phyloP scores from a whole-genome alignment of 2,797 vertebrate species.

The Scarus forsteni region DNA sequence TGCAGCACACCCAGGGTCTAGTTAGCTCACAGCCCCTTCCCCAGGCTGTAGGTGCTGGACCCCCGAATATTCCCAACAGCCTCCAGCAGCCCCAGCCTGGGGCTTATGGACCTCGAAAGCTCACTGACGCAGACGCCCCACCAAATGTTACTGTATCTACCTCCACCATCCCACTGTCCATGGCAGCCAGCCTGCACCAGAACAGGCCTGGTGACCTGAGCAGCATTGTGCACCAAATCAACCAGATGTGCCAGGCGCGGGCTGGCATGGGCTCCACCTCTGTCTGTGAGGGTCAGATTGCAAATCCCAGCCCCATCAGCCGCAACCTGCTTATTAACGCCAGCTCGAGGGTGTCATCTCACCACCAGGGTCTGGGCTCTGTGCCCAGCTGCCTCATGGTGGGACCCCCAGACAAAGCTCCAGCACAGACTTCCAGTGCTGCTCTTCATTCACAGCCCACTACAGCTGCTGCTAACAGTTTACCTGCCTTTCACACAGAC shows the following conservation, averaged over 20 bases:
- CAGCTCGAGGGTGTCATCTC: constrained; percentile 94
- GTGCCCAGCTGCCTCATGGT: constrained; percentile 90
- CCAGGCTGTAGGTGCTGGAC: constrained; percentile 66
- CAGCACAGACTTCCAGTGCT: constrained; percentile 48
- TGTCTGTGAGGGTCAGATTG: constrained; percentile 86
- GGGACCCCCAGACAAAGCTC: constrained; percentile 71
- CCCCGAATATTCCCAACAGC: constrained; percentile 53
- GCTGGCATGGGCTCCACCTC: constrained; percentile 87
- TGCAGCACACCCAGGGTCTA: constrained; percentile 86
- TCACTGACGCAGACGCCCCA: constrained; percentile 84
- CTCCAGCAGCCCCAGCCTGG: constrained; percentile 63
- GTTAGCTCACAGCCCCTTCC: constrained; percentile 70
- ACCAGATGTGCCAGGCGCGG: constrained; percentile 97
- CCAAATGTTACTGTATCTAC: constrained; percentile 92
- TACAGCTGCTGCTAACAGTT: constrained; percentile 84
- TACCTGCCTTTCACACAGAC: constrained; percentile 88
- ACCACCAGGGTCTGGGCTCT: constrained; percentile 80
- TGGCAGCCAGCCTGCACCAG: constrained; percentile 89
- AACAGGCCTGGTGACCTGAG: constrained; percentile 90
- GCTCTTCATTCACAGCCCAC: constrained; percentile 82
- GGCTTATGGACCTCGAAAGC: constrained; percentile 79
- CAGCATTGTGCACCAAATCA: constrained; percentile 97
- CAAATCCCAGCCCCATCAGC: constrained; percentile 96
- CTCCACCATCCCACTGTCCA: constrained; percentile 92
- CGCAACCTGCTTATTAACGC: constrained; percentile 98